These are phyloP conservation scores for Anhinga rufa DNA, from an alignment of 2,113 vertebrate genomes.

Conservation along the genomic window DNA sequence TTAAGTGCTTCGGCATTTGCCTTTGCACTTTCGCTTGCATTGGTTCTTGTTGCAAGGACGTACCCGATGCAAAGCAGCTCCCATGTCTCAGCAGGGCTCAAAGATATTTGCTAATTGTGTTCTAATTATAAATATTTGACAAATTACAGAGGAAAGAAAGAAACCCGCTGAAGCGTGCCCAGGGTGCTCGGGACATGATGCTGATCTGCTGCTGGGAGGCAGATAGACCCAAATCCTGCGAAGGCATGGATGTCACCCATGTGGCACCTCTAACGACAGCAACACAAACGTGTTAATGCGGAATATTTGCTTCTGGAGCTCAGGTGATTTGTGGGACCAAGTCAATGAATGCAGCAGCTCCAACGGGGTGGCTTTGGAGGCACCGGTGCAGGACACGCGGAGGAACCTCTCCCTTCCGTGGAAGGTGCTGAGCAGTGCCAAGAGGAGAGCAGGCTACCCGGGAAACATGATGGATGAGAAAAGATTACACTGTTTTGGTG, in stretches of 20 bases:
- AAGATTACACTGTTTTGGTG: neutral
- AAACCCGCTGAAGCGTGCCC: accelerated
- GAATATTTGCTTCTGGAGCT: neutral
- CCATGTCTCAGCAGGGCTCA: neutral
- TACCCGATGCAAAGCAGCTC: neutral
- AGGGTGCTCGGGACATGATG: neutral
- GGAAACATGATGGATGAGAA: neutral
- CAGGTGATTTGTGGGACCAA: neutral
- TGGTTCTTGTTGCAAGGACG: neutral
- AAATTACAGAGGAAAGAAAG: neutral
- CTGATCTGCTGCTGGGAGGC: neutral
- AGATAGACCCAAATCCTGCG: neutral
- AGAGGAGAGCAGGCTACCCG: neutral
- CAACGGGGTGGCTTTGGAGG: neutral
- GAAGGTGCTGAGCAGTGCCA: neutral
- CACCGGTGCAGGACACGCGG: accelerated
- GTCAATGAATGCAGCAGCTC: neutral
- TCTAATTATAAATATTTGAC: neutral
- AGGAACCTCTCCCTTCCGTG: neutral
- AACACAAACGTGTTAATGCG: neutral
- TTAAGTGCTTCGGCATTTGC: neutral
- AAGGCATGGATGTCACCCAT: accelerated
- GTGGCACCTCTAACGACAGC: no score
- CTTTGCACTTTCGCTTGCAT: neutral
- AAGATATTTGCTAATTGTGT: neutral